These are phyloP conservation scores for Macrocentrus cingulum DNA, from an alignment of 1,140 invertebrate species.

Conservation along the genomic window DNA sequence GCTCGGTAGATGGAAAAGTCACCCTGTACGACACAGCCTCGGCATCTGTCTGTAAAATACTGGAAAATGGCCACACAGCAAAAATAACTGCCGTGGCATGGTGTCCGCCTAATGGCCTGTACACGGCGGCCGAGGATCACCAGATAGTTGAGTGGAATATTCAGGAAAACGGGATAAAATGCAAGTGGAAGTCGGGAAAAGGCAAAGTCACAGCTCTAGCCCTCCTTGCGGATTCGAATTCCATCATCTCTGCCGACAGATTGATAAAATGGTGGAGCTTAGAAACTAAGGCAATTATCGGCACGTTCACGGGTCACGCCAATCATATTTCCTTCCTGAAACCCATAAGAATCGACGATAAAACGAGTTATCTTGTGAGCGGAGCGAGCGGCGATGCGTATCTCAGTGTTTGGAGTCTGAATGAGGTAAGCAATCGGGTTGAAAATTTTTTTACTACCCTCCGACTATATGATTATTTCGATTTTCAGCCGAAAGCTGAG, in stretches of 20 bases:
- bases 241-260: slow-evolving; percentile 66
- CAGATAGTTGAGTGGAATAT: slow-evolving; percentile 60
- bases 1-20: slow-evolving; percentile 57
- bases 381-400: slow-evolving; percentile 63
- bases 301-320: slow-evolving; percentile 69
- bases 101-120: slow-evolving; percentile 55
- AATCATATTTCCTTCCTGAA: slow-evolving; percentile 64
- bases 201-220: slow-evolving; percentile 68
- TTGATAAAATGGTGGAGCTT: slow-evolving; percentile 70
- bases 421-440: slow-evolving; percentile 44
- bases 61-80: slow-evolving; percentile 60
- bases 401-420: slow-evolving; percentile 65
- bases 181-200: slow-evolving; percentile 67
- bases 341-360: slow-evolving; percentile 49
- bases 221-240: slow-evolving; percentile 64
- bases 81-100: slow-evolving; percentile 60
- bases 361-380: slow-evolving; percentile 64
- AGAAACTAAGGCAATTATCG: slow-evolving; percentile 61
- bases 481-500: slow-evolving; percentile 44
- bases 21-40: slow-evolving; percentile 58
- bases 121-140: slow-evolving; percentile 59
- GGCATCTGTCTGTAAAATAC: slow-evolving; percentile 49
- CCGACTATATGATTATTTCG: slow-evolving; percentile 7
- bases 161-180: slow-evolving; percentile 55
- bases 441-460: neutral